A percentile compares a stretch with the other conserved stretches of the same genome.
phyloP scores from a whole-genome alignment of 2,888 invertebrate species.

The Heteropelma amictum region DNA sequence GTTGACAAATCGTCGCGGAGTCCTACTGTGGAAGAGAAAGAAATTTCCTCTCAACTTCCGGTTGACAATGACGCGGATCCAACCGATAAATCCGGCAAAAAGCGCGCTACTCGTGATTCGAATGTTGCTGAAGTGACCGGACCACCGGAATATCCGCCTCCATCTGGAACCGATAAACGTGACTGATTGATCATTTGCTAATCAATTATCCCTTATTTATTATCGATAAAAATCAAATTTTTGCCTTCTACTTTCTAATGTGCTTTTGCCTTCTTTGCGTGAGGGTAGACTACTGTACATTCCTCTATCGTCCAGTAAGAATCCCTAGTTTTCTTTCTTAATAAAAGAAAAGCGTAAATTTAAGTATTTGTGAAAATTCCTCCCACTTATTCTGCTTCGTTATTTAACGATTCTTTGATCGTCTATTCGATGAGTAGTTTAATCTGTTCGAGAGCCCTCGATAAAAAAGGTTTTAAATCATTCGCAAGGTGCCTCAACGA shows the following conservation, averaged over 20 bases:
- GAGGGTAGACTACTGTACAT: not conserved
- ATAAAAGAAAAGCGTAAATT: not conserved
- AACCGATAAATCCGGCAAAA: not conserved
- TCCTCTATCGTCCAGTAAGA: not conserved
- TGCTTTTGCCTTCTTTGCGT: no score
- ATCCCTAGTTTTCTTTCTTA: not conserved
- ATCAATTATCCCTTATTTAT: not conserved
- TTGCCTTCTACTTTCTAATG: no score
- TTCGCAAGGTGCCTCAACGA: conserved; percentile 52
- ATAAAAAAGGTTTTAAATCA: no score
- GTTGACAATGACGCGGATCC: conserved; percentile 1
- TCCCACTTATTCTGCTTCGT: no score
- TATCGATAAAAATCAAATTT: not conserved
- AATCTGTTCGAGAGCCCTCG: no score
- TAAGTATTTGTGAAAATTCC: no score
- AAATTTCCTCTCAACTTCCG: not conserved
- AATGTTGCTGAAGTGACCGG: conserved; percentile 53
- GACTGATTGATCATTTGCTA: not conserved
- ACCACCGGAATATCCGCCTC: conserved; percentile 54
- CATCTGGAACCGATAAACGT: conserved; percentile 21
- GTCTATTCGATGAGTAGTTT: no score
- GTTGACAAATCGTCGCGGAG: conserved; percentile 42
- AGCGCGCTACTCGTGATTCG: conserved; percentile 34
- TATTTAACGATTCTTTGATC: no score
- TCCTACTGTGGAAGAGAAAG: conserved; percentile 21